Evolutionary conservation across 2,888 invertebrate genomes (phyloP).

Genomic region (Polylopha cassiicola): DNA sequence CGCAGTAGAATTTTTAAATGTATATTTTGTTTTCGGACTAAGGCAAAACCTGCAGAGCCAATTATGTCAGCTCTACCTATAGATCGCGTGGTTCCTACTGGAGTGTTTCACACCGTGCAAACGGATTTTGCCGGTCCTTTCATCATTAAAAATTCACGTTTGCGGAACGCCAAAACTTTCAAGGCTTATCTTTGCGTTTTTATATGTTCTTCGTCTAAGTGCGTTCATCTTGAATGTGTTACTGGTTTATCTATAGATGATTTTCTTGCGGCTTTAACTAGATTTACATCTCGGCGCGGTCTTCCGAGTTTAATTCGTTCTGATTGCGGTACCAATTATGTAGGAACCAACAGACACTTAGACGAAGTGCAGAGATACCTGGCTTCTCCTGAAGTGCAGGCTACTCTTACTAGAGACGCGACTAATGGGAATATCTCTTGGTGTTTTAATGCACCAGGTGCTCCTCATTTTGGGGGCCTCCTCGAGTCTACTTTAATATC

Average conservation of each 20-base stretch:
- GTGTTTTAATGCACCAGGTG: conserved; percentile 2
- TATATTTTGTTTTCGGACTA: background rate
- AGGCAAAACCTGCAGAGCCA: background rate
- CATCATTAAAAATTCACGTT: background rate
- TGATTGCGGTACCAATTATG: conserved; percentile 1
- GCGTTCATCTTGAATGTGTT: background rate
- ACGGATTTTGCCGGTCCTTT: conserved; percentile 9
- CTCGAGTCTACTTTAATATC: conserved; percentile 8
- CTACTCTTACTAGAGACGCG: background rate
- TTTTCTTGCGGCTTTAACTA: background rate
- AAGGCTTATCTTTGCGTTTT: conserved; percentile 6
- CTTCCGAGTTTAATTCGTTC: conserved; percentile 2
- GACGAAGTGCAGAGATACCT: background rate
- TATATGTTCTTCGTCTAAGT: conserved; percentile 3
- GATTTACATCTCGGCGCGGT: conserved; percentile 1
- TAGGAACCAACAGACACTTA: background rate
- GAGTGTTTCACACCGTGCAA: conserved; percentile 8
- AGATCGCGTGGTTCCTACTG: conserved; percentile 4
- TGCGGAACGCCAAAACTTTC: conserved; percentile 1
- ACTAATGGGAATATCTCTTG: background rate
- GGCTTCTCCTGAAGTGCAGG: conserved; percentile 2
- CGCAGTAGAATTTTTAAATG: background rate
- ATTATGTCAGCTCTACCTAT: conserved; percentile 1
- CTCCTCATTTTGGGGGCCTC: conserved; percentile 7
- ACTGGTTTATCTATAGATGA: background rate